A percentile compares a stretch with the other conserved stretches of the same genome.
phyloP scores from a whole-genome alignment of 2,113 vertebrate species.

The Takifugu flavidus region DNA sequence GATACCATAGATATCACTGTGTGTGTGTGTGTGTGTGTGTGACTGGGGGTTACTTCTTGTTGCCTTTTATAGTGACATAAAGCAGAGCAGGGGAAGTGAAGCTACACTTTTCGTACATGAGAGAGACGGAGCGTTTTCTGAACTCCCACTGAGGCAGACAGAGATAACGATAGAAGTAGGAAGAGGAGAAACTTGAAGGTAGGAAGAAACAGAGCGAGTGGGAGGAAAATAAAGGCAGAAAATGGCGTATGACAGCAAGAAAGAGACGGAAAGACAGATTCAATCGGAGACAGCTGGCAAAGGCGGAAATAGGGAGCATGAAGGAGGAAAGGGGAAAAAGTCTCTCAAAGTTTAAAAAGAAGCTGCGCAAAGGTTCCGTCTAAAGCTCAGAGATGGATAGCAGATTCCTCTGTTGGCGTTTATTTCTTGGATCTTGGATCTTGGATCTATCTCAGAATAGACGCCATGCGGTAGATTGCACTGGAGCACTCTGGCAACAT shows the following conservation, averaged over 20 bases:
- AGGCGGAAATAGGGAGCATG: neutral
- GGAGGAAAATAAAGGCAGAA: neutral
- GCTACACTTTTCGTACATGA: constrained; percentile 37
- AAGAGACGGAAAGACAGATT: neutral
- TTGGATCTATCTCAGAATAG: neutral
- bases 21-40: constrained; percentile 7
- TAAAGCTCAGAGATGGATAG: neutral
- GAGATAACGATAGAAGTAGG: constrained; percentile 7
- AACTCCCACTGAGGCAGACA: constrained; percentile 41
- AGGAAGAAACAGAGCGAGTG: neutral
- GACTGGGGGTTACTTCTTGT: constrained; percentile 38
- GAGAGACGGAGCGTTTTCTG: constrained; percentile 36
- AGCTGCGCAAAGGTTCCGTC: neutral
- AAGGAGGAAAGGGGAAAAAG: too few relatives aligned
- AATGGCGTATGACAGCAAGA: neutral
- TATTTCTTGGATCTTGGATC: neutral
- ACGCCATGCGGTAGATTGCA: neutral
- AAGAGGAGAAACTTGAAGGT: constrained; percentile 3
- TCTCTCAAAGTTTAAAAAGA: neutral
- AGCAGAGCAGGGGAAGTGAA: constrained; percentile 41
- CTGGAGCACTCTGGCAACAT: constrained; percentile 4
- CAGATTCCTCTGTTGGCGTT: neutral
- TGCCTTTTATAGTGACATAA: constrained; percentile 53
- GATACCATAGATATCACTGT: constrained; percentile 21
- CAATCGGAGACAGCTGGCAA: neutral